A percentile compares a stretch with the other conserved stretches of the same genome.
Conservation (phyloP, 2,888 invertebrate species). For the Zootermopsis nevadensis region DNA sequence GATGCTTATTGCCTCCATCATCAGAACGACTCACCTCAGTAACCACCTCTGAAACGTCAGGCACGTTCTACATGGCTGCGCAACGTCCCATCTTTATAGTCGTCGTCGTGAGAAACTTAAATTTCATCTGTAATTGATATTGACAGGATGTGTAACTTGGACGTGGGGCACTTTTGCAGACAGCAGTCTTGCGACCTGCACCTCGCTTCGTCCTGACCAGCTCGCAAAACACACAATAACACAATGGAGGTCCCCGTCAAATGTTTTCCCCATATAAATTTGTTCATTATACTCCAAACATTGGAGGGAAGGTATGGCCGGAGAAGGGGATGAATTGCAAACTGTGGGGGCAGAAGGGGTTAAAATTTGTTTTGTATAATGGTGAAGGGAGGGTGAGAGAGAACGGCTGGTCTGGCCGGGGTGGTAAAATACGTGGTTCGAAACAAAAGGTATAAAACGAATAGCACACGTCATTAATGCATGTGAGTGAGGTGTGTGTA, state of each 20-base stretch:
- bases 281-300: slow-evolving; percentile 43
- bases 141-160: too few species aligned
- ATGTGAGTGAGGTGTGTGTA: too few species aligned
- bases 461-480: background rate
- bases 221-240: slow-evolving; percentile 7
- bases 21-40: too few species aligned
- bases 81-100: too few species aligned
- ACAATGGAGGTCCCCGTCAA: slow-evolving; percentile 31
- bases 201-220: background rate
- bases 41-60: too few species aligned
- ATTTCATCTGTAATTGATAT: too few species aligned
- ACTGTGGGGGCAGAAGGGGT: slow-evolving; percentile 17
- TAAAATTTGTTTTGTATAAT: slow-evolving; percentile 30
- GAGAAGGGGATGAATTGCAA: background rate
- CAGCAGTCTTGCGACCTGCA: background rate
- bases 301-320: slow-evolving; percentile 21
- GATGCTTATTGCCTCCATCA: too few species aligned
- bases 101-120: too few species aligned
- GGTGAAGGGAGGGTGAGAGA: background rate
- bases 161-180: background rate
- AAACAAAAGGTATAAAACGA: background rate
- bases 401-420: background rate
- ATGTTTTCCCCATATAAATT: slow-evolving; percentile 42
- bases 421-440: background rate
- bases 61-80: too few species aligned